Base-by-base conservation (phyloP, 2,113 vertebrate genomes). In the Laterallus jamaicensis region DNA sequence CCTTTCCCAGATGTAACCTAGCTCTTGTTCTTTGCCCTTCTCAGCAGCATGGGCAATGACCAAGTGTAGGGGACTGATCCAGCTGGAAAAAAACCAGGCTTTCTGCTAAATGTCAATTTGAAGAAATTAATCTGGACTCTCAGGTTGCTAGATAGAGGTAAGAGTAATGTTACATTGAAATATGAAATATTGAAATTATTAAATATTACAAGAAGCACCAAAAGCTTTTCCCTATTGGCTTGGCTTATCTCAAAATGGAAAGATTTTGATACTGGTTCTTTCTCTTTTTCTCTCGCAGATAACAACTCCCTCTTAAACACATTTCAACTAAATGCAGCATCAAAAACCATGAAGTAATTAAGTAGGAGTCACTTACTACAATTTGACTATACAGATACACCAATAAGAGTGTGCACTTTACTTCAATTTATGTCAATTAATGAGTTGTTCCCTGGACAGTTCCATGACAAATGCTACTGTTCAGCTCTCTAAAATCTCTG, bases 351-450 rank as follows among this genome's bases (percentile, higher is more conserved):
- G 10, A 74, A 66, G 73, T 74, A 94, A 87, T 82, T 93, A 91
- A 75, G 25, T 69, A 81, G 37, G 54, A 85, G 62, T 73, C 50
- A 66, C 67, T 92, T 94, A 50, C 25, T 88, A 22, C 68, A 71
- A 69, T 83, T 74, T 83, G 68, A 73, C 88, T 90, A 47, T 54
- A 78, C 18, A 78, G 77, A 66, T 44, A 78, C 40, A 68, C 32
- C 49, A 47, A 44, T 56, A 75, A 79, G 79, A 85, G 7, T 4
- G 2, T 60, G 25, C 9, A 60, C 31, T 92, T 77, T 47, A 18
- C 24, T 67, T 87, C 35, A 68, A 50, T 91, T 94, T 79, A 26
- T 19, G 86, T 89, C 44, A 82, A 40, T 54, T 93, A 90, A 90
- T 79, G 63, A 82, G 19, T 42, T 47, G 19, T 69, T 92, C 49